Evolutionary conservation across 2,113 vertebrate genomes (phyloP).

Genomic region (Spea multiplicata): DNA sequence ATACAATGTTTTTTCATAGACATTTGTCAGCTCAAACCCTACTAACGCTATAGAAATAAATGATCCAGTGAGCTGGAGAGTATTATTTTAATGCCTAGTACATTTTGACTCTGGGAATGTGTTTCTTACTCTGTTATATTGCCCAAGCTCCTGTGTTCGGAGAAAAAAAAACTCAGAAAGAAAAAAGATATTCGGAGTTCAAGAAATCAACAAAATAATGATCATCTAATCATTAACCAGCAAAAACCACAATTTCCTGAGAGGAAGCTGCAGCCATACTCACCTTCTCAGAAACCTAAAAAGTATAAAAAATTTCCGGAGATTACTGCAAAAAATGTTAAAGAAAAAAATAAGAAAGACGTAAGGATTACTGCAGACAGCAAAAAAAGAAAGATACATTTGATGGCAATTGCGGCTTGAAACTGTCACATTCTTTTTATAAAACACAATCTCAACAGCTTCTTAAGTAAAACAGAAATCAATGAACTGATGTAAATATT

Average conservation of each 20-base stretch:
- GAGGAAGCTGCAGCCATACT: constrained; percentile 18
- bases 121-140: not conserved
- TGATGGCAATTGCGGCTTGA: too few relatives aligned
- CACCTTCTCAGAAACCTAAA: constrained; percentile 23
- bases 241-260: constrained; percentile 22
- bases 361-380: constrained; percentile 16
- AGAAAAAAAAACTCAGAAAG: constrained; percentile 6
- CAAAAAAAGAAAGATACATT: not conserved
- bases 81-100: too few relatives aligned
- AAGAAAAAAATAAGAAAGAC: not conserved
- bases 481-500: too few relatives aligned
- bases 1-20: too few relatives aligned
- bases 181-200: not conserved
- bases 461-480: too few relatives aligned
- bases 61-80: too few relatives aligned
- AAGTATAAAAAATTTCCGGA: constrained; percentile 8
- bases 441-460: too few relatives aligned
- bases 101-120: not conserved
- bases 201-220: not conserved
- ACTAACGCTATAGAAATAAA: too few relatives aligned
- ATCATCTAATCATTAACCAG: constrained; percentile 23
- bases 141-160: not conserved
- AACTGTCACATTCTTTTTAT: too few relatives aligned
- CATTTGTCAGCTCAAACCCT: too few relatives aligned
- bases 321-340: not conserved